Conservation (phyloP, 2,797 vertebrate species). For the Sebastes variabilis region DNA sequence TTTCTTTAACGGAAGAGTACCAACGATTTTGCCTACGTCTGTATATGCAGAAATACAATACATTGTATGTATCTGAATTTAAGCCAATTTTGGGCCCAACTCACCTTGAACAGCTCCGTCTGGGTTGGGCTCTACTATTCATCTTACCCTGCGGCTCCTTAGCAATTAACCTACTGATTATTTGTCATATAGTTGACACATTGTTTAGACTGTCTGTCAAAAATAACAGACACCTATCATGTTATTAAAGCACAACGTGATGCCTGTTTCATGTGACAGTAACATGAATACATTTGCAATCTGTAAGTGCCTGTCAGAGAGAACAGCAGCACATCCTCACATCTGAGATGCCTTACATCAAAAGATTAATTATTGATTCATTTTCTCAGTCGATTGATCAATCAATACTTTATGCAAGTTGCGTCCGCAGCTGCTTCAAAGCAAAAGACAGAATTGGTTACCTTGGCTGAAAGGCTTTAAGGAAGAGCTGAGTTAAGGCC, state of each 20-base stretch:
- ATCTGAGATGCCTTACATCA: not conserved
- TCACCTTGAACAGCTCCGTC: not conserved
- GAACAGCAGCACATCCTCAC: not conserved
- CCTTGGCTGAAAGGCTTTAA: not conserved
- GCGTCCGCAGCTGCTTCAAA: not conserved
- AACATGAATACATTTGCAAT: too few species aligned
- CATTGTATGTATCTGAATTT: not conserved
- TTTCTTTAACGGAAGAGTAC: too few species aligned
- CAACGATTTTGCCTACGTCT: too few species aligned
- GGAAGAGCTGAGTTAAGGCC: too few species aligned
- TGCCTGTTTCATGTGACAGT: not conserved
- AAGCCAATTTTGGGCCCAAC: fast-evolving
- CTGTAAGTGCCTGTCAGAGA: not conserved
- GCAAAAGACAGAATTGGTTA: not conserved
- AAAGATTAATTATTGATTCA: not conserved
- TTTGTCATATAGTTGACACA: not conserved
- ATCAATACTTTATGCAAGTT: not conserved
- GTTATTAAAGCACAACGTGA: not conserved
- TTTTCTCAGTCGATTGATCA: not conserved
- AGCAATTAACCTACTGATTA: not conserved
- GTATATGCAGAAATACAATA: not conserved
- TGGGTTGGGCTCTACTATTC: not conserved
- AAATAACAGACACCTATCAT: not conserved
- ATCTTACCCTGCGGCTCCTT: not conserved
- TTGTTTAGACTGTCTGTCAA: not conserved